Conservation (phyloP, 2,113 vertebrate species). For the Neodontobutis hainanensis region DNA sequence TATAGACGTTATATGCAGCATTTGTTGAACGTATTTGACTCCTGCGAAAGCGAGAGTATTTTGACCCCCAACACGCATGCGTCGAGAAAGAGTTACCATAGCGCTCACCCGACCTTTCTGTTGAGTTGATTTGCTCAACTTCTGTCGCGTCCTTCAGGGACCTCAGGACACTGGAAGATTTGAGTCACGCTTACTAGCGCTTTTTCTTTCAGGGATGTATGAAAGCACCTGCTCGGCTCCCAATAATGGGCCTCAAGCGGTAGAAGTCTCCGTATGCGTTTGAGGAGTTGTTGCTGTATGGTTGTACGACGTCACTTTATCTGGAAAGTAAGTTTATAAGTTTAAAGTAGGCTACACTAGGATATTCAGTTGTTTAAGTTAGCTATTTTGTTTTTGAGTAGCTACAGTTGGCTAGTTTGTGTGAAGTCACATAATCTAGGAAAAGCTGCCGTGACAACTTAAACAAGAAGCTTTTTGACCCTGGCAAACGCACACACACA, state of each 20-base stretch:
- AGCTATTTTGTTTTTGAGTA: not conserved
- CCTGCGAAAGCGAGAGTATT: not conserved
- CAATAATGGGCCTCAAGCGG: slow-evolving; percentile 10
- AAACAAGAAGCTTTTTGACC: not conserved
- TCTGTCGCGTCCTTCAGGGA: slow-evolving; percentile 27
- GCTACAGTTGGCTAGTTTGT: not conserved
- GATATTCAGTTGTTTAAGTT: not conserved
- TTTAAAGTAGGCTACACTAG: not conserved
- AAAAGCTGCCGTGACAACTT: not conserved
- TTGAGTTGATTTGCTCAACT: slow-evolving; percentile 60
- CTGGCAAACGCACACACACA: not conserved
- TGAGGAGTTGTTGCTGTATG: slow-evolving; percentile 10
- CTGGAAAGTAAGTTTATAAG: slow-evolving; percentile 49
- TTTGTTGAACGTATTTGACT: not conserved
- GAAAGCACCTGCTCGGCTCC: slow-evolving; percentile 19
- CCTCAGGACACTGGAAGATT: not conserved
- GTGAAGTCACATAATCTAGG: not conserved
- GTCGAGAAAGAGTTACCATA: slow-evolving; percentile 64
- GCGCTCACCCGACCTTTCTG: slow-evolving; percentile 38
- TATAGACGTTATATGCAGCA: not conserved
- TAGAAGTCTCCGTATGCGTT: slow-evolving; percentile 16
- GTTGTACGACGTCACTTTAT: not conserved
- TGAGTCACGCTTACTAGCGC: accelerated
- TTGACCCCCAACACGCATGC: slow-evolving; percentile 37
- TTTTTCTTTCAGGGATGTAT: not conserved